phyloP scores from a whole-genome alignment of 2,113 vertebrate genomes.

The Anser brachyrhynchus region DNA sequence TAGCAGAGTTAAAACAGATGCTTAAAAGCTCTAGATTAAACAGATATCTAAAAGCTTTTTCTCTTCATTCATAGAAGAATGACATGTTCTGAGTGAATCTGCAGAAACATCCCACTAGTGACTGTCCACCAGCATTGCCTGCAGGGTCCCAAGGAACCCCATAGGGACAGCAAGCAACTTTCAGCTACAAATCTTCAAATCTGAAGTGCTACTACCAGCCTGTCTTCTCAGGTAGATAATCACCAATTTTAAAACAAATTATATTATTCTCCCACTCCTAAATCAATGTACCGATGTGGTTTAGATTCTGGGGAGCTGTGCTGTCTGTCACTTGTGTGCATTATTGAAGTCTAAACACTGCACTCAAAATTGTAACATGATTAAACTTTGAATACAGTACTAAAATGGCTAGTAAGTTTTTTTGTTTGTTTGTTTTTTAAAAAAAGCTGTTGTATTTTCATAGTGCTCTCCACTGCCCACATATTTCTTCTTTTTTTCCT shows the following conservation, averaged over 20 bases:
- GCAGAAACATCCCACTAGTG: neutral
- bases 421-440: neutral
- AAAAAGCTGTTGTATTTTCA: neutral
- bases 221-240: neutral
- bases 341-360: neutral
- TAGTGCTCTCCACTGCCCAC: neutral
- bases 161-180: fast-evolving
- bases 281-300: neutral
- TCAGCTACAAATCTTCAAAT: neutral
- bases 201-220: neutral
- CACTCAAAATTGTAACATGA: neutral
- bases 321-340: neutral
- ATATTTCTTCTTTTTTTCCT: constrained; percentile 6
- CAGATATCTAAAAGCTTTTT: neutral
- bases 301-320: neutral
- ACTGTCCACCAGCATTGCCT: neutral
- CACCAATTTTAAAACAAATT: neutral
- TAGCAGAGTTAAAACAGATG: neutral
- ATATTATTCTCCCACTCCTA: neutral
- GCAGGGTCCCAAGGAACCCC: neutral
- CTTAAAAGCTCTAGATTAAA: neutral
- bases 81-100: neutral
- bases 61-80: neutral
- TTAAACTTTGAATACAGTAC: neutral
- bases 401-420: neutral